Conservation (phyloP, 2,113 vertebrate genomes). For the Albula glossodonta region DNA sequence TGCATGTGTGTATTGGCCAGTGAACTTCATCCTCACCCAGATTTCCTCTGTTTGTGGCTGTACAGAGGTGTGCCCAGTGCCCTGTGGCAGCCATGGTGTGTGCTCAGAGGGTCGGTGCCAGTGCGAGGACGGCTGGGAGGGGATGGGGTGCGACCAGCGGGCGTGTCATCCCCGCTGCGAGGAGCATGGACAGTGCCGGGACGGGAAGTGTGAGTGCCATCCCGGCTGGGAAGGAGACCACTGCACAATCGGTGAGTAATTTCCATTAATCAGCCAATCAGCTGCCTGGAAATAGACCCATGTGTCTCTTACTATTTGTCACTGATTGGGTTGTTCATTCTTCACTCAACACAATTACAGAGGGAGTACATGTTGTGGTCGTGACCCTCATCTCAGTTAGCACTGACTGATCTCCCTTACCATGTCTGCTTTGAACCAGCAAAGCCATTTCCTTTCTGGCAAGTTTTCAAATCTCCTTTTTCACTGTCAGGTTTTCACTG, state of each 20-base stretch:
- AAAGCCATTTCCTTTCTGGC: too few species aligned
- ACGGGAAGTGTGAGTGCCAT: conserved; percentile 93
- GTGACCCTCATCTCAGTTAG: too few species aligned
- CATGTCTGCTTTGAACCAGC: too few species aligned
- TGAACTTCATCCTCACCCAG: too few species aligned
- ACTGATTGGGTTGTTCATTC: too few species aligned
- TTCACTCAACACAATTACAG: too few species aligned
- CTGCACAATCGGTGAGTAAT: conserved; percentile 90
- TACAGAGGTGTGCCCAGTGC: conserved; percentile 88
- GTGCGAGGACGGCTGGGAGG: conserved; percentile 92
- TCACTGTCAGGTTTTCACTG: too few species aligned
- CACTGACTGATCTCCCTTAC: too few species aligned
- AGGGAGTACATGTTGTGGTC: too few species aligned
- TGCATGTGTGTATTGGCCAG: too few species aligned
- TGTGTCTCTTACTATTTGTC: too few species aligned
- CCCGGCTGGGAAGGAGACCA: conserved; percentile 98
- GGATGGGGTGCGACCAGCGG: conserved; percentile 84
- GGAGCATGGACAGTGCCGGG: conserved; percentile 92
- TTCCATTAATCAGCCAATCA: neutral
- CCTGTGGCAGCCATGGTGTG: conserved; percentile 88
- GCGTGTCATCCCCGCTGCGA: conserved; percentile 89
- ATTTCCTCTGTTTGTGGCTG: conserved; percentile 37
- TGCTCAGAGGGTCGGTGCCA: conserved; percentile 88
- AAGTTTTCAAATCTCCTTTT: too few species aligned
- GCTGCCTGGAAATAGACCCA: neutral